A percentile compares a stretch with the other conserved stretches of the same genome.
Conservation (phyloP, 2,888 invertebrate species). For the Epinotia ramella region DNA sequence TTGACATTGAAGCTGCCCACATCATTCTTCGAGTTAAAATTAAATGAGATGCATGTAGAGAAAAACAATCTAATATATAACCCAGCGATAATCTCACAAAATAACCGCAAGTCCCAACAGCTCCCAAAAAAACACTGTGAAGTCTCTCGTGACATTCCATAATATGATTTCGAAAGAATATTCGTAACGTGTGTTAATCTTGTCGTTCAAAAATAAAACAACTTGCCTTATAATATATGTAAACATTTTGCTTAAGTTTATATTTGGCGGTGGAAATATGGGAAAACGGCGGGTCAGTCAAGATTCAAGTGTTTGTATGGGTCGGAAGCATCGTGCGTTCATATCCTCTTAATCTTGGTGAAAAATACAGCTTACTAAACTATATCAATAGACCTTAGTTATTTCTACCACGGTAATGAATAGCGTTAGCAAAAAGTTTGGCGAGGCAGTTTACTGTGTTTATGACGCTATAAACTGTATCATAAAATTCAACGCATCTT, state of each 20-base stretch:
- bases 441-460: constrained; percentile 50
- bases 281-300: no score
- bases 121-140: constrained; percentile 10
- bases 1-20: no score
- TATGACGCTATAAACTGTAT: constrained; percentile 55
- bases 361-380: no score
- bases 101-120: constrained; percentile 23
- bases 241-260: no score
- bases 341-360: no score
- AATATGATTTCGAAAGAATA: constrained; percentile 33
- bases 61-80: neutral
- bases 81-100: neutral
- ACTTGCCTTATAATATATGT: constrained; percentile 37
- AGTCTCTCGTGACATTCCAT: constrained; percentile 36
- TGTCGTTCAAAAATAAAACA: constrained; percentile 41
- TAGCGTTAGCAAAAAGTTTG: constrained; percentile 16
- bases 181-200: constrained; percentile 29
- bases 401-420: neutral
- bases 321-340: no score
- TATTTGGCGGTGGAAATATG: no score
- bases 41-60: neutral
- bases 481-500: constrained; percentile 52
- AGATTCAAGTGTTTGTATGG: no score
- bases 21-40: no score
- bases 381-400: neutral